phyloP scores from a whole-genome alignment of 2,888 invertebrate species.

The Augiades crinisus region DNA sequence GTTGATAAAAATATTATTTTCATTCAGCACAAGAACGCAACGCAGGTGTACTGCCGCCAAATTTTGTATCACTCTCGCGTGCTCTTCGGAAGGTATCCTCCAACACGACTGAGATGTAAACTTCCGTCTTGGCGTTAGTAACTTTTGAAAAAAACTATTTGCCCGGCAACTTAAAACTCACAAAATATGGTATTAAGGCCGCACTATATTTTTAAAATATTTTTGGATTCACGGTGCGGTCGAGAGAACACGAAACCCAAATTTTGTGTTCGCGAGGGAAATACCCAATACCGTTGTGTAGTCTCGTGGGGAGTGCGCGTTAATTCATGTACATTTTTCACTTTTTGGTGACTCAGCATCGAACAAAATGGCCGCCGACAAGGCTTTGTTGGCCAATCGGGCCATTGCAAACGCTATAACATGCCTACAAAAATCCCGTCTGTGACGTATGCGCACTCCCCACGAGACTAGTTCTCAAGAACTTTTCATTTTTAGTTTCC shows the following conservation, averaged over 20 bases:
- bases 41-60: slow-evolving; percentile 17
- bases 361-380: slow-evolving; percentile 84
- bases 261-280: slow-evolving; percentile 79
- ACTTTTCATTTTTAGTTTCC: slow-evolving; percentile 71
- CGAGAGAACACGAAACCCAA: slow-evolving; percentile 76
- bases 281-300: slow-evolving; percentile 82
- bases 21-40: slow-evolving; percentile 40
- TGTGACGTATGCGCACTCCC: slow-evolving; percentile 74
- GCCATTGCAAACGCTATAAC: slow-evolving; percentile 57
- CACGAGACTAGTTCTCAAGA: slow-evolving; percentile 79
- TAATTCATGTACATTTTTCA: slow-evolving; percentile 83
- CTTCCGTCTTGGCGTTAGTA: slow-evolving; percentile 50
- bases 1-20: slow-evolving; percentile 32
- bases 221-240: slow-evolving; percentile 56
- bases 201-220: slow-evolving; percentile 40
- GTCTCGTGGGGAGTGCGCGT: slow-evolving; percentile 81
- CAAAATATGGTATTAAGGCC: slow-evolving; percentile 32
- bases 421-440: slow-evolving; percentile 67
- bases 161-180: slow-evolving; percentile 45
- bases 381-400: slow-evolving; percentile 76
- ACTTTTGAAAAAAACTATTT: slow-evolving; percentile 56
- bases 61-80: slow-evolving; percentile 32
- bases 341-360: slow-evolving; percentile 83
- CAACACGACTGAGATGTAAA: slow-evolving; percentile 44
- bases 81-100: slow-evolving; percentile 50